These are phyloP conservation scores for Drosophila pallidifrons DNA, from an alignment of 1,140 invertebrate species.

Conservation along the genomic window DNA sequence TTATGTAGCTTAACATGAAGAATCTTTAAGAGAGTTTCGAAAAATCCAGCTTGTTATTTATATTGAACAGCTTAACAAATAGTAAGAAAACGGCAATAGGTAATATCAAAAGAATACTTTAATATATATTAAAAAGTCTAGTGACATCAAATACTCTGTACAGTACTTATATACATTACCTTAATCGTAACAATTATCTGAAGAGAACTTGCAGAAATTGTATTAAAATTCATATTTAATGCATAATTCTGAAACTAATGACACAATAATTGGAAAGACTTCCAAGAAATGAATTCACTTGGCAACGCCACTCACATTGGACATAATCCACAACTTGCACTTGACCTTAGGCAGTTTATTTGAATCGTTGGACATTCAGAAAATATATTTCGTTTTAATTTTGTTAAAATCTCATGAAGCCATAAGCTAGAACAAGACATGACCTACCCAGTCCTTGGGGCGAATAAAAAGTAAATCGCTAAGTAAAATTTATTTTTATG, in stretches of 20 bases:
- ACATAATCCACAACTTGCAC: slow-evolving; percentile 6
- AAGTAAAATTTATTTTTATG: slow-evolving; percentile 69
- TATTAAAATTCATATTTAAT: slow-evolving; percentile 1
- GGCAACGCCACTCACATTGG: not conserved
- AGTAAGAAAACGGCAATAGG: too few species aligned
- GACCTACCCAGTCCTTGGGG: not conserved
- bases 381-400: slow-evolving; percentile 58
- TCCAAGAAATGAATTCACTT: not conserved
- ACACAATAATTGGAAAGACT: slow-evolving; percentile 4
- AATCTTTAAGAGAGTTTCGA: too few species aligned
- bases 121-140: too few species aligned
- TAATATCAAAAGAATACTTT: too few species aligned
- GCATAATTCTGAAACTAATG: not conserved
- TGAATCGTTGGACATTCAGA: slow-evolving; percentile 29
- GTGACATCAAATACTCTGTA: too few species aligned
- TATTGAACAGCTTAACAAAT: too few species aligned
- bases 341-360: slow-evolving; percentile 37
- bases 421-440: slow-evolving; percentile 20
- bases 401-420: slow-evolving; percentile 57
- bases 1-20: too few species aligned
- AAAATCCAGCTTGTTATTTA: too few species aligned
- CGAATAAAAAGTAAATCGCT: slow-evolving; percentile 55
- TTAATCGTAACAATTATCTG: not conserved
- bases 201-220: not conserved
- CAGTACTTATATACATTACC: too few species aligned